Base-by-base conservation (phyloP, 1,140 invertebrate genomes). In the Triops cancriformis region DNA sequence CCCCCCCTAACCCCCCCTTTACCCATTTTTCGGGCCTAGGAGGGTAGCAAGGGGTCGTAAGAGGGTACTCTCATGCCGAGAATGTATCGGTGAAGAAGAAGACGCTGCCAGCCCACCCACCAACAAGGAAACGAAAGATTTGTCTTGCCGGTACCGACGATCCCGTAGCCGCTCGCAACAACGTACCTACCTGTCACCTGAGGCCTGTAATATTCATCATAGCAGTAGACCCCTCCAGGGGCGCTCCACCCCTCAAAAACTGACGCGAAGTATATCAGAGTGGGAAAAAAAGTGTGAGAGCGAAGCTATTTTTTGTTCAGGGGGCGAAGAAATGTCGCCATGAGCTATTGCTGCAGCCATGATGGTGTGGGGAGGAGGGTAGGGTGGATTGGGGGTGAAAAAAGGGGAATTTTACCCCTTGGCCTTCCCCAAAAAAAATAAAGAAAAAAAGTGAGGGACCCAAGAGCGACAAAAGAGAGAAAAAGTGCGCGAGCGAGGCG, bases 121-220 rank as follows among this genome's bases (percentile, higher is more conserved):
- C 51, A 64, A 64, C 51, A 64, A 64, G 51, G 23, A 64, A 64
- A 64, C 51, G 51, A 23, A 64, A 64, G 51, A 64, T 64, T 64
- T 64, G 14, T 64, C 51, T 64, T 64, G 51, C 18, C 51, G 51
- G 51, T 5, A 64, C 51, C 14, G 14, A 14, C 51, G 51, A 14
- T 23, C 5, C 18, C 14, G 14, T n/a, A 14, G 45, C 11, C 43
- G 43, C 11, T 45, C 43, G 11, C 43, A 64, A 64, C 51, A 64
- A 18, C 14, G 23, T 64, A 37, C 31, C 18, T 64, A 64, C 51
- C 51, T 64, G 51, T 64, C 51, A 64, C 51, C 51, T 64, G 51
- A 64, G 51, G 51, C 51, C 51, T 64, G 51, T 14, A 64, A 64
- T 64, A 64, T 64, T 64, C 51, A 64, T 64, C 51, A 64, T 64